These are phyloP conservation scores for Pterocles gutturalis DNA, from an alignment of 2,113 vertebrate genomes.

Conservation along the genomic window DNA sequence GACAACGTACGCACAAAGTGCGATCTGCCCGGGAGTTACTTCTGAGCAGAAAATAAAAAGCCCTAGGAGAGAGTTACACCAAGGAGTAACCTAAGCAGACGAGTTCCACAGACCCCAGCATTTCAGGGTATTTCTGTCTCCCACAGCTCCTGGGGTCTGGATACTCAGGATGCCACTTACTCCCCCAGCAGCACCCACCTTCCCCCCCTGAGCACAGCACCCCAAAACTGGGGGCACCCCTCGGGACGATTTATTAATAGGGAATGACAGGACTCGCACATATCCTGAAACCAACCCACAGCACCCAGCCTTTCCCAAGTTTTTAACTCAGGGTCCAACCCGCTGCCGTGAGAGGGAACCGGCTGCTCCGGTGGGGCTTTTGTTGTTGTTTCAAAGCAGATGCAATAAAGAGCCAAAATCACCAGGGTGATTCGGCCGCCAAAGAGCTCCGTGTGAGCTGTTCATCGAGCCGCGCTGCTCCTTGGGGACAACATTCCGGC, in stretches of 20 bases:
- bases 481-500: background rate
- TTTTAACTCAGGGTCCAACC: background rate
- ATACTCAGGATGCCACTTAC: background rate
- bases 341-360: background rate
- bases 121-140: background rate
- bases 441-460: background rate
- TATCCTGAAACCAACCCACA: background rate
- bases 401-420: background rate
- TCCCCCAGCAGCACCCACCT: background rate
- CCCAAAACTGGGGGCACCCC: background rate
- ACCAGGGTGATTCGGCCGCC: rapidly evolving
- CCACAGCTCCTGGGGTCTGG: rapidly evolving
- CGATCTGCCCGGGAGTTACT: background rate
- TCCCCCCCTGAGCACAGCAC: rapidly evolving
- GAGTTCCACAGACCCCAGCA: background rate
- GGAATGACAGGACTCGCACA: rapidly evolving
- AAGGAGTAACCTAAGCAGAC: background rate
- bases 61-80: background rate
- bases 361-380: background rate
- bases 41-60: background rate
- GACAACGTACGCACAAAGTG: background rate
- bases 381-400: background rate
- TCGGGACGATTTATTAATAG: background rate
- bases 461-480: background rate
- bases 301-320: rapidly evolving